Evolutionary conservation across 2,113 vertebrate species (phyloP), one percentile per base, ranked within the genome.

Genomic region (Diadophis punctatus): DNA sequence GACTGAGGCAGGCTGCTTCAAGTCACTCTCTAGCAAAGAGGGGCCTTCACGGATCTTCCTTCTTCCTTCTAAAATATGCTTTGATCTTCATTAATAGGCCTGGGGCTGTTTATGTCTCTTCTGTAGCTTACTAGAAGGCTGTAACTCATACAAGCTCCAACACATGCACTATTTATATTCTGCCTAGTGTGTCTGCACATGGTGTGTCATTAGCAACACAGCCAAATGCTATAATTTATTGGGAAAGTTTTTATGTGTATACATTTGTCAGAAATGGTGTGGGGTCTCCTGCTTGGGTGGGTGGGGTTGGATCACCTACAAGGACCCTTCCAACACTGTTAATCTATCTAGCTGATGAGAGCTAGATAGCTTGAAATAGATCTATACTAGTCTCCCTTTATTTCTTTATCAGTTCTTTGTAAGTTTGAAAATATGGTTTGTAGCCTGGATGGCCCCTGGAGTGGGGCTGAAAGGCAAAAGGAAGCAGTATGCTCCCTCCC

Each of bases 181-280:
- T 91, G 52, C 16, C 90, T 51, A 30, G 52, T 25, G 34, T 85
- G 87, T 23, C 87, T 86, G 87, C 30, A 39, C 46, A 55, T 60
- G 48, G 39, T 91, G 68, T 88, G 90, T 90, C 43, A 49, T 85
- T 93, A 91, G 87, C 55, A 55, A 34, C 52, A 39, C 43, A 20
- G 34, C 63, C 48, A 91, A 93, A 86, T 55, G 34, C n/a, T 89
- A 86, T 89, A 87, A 91, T 93, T 89, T 91, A 89, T 63, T 89
- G 87, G 74, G 43, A 91, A 93, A 91, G 53, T 43, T 34, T 80
- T 20, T 80, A 20, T 80, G 68, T 20, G 16, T 80, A 80, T 80
- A 80, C 34, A 20, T 74, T 53, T 53, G 52, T 53, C 52, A 4
- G 52, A 53, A 53, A 52, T 16, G 49, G 49, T 0, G 51, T 51